Percentiles rank a stretch among this genome's conserved stretches.
phyloP scores from a whole-genome alignment of 2,113 vertebrate species.

The Platichthys stellatus region DNA sequence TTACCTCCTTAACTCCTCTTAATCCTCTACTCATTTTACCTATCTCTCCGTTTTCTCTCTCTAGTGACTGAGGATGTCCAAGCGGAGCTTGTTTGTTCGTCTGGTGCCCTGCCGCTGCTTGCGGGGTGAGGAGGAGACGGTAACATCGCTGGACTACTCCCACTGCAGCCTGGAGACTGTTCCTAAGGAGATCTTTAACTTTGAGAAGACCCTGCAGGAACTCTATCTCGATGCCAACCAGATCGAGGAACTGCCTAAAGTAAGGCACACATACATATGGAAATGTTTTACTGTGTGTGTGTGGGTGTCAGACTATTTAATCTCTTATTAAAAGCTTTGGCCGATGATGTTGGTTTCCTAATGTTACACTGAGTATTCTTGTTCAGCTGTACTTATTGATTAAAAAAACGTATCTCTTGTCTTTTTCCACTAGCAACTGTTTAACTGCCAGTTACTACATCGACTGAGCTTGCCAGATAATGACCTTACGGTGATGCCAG shows the following conservation, averaged over 20 bases:
- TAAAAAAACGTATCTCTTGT: constrained; percentile 51
- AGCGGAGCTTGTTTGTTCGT: constrained; percentile 95
- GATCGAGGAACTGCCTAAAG: constrained; percentile 99
- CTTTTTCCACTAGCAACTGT: constrained; percentile 91
- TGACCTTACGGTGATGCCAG: constrained; percentile 93
- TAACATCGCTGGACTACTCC: constrained; percentile 97
- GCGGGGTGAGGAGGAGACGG: constrained; percentile 95
- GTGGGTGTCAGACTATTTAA: background rate
- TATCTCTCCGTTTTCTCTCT: constrained; percentile 24
- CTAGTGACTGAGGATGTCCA: constrained; percentile 96
- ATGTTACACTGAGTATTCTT: background rate
- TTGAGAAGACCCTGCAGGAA: constrained; percentile 98
- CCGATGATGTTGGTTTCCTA: background rate
- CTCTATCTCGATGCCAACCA: constrained; percentile 99
- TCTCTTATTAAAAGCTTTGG: constrained; percentile 10
- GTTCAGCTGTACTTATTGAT: background rate
- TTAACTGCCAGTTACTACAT: constrained; percentile 97
- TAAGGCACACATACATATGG: constrained; percentile 61
- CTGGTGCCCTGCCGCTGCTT: constrained; percentile 98
- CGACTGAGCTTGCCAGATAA: constrained; percentile 99
- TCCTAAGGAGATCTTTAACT: constrained; percentile 98
- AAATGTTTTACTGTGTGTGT: background rate
- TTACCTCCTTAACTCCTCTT: background rate
- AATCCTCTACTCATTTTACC: background rate
- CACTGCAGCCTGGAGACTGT: constrained; percentile 99